These are phyloP conservation scores for Odocoileus virginianus DNA, from an alignment of 2,113 vertebrate genomes.

Conservation along the genomic window DNA sequence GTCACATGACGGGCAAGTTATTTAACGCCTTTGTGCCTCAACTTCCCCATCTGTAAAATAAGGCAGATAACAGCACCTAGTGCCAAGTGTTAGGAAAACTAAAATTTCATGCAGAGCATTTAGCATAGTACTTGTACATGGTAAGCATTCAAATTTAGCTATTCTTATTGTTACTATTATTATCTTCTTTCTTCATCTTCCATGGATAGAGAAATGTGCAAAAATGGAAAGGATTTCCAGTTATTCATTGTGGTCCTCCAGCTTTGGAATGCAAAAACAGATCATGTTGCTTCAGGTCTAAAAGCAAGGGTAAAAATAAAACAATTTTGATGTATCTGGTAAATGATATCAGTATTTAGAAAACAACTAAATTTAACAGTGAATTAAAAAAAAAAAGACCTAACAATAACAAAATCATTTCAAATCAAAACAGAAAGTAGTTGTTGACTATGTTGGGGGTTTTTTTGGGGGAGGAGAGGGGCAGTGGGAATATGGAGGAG, in stretches of 20 bases:
- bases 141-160: background rate
- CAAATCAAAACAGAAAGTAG: background rate
- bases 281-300: constrained; percentile 2
- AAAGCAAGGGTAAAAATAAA: constrained; percentile 42
- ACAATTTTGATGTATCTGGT: background rate
- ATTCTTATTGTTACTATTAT: background rate
- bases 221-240: constrained; percentile 49
- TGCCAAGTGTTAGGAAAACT: background rate
- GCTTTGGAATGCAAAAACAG: constrained; percentile 20
- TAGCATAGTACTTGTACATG: background rate
- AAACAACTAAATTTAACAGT: background rate
- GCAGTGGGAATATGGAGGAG: background rate
- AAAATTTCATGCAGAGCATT: background rate
- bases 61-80: background rate
- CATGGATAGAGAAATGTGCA: constrained; percentile 11
- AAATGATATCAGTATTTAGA: constrained; percentile 17
- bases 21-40: constrained; percentile 15
- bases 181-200: constrained; percentile 16
- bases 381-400: background rate
- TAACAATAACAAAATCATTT: constrained; percentile 4
- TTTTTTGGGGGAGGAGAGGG: background rate
- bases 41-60: background rate
- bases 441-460: background rate
- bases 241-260: background rate
- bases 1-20: background rate